A percentile compares a stretch with the other conserved stretches of the same genome.
These are phyloP conservation scores for Eristalis arbustorum DNA, from an alignment of 2,888 invertebrate species.

Conservation along the genomic window DNA sequence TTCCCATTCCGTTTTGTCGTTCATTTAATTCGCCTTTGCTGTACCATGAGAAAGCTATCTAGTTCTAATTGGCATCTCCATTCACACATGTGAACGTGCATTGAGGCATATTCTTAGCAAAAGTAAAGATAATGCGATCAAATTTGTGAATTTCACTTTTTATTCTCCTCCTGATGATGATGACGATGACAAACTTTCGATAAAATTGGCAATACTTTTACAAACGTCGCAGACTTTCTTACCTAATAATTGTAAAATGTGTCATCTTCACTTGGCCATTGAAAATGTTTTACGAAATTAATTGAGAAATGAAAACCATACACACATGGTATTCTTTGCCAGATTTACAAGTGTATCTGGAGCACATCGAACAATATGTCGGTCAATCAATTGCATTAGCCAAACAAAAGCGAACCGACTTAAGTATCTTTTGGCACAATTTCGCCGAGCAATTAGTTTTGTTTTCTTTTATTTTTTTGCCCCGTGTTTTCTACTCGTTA, in stretches of 20 bases:
- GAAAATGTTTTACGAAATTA: slow-evolving; percentile 11
- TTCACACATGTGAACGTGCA: not conserved
- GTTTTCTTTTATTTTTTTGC: not conserved
- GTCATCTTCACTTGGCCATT: slow-evolving; percentile 26
- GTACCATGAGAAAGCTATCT: slow-evolving; percentile 13
- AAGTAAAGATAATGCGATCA: slow-evolving; percentile 43
- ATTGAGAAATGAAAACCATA: slow-evolving; percentile 10
- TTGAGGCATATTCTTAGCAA: slow-evolving; percentile 27
- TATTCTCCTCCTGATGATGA: not conserved
- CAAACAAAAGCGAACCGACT: slow-evolving; percentile 7
- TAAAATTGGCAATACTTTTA: slow-evolving; percentile 37
- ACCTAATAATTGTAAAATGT: slow-evolving; percentile 27
- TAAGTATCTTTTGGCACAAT: slow-evolving; percentile 33
- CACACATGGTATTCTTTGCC: slow-evolving; percentile 9
- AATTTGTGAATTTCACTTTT: slow-evolving; percentile 38
- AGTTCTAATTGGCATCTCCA: slow-evolving; percentile 15
- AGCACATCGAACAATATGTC: slow-evolving; percentile 16
- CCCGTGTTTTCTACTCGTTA: not conserved
- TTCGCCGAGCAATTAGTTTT: not conserved
- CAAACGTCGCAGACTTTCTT: slow-evolving; percentile 26
- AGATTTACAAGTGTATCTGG: slow-evolving; percentile 4
- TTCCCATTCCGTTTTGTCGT: not conserved
- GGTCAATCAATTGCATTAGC: slow-evolving; percentile 37
- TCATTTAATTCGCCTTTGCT: slow-evolving; percentile 3
- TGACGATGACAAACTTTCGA: not conserved